Evolutionary conservation across 37 sponge, comb jelly and placozoan genomes (phyloP), one percentile per base, ranked within the genome.

Genomic region (Cladorhizidae sp.): DNA sequence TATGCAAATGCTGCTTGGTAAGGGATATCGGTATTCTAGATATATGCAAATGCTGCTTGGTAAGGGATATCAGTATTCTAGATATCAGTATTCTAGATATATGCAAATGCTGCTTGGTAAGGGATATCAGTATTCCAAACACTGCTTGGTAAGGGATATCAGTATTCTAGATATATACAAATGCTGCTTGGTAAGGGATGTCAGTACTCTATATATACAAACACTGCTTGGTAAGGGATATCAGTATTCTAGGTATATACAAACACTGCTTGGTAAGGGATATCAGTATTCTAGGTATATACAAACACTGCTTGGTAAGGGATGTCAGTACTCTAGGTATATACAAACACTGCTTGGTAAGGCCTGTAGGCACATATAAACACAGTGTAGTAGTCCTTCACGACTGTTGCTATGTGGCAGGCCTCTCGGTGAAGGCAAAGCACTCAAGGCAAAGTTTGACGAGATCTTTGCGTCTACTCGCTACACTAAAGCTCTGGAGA

Each of bases 391-490:
- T n/a, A n/a, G n/a, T n/a, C n/a, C 8, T 22, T 15, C 28, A 8
- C 28, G n/a, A n/a, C n/a, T n/a, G n/a, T n/a, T n/a, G n/a, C 2
- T 28, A 29, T 62, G 42, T 61, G n/a, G 0, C 38, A 95, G 96
- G 97, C 99, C 99, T 1, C 80, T 98, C 42, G 77, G 89, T 82
- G 97, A 98, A 65, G 89, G 95, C 0, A 98, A 90, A 35, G 81
- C 77, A 3, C 81, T 98, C 50, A 98, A 98, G 77, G 83, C 76
- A 38, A 98, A 93, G 67, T 98, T 98, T 89, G 99, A 98, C 80
- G 93, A 94, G 64, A 98, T 98, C n/a, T 98, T 98, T 86, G 94
- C 91, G 20, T 91, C 87, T 25, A 86, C 87, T 20, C 77, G 91
- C 21, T 91, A 91, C 80, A 77, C 84, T 17, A 90, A 90, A 72